Evolutionary conservation across 2,113 vertebrate genomes (phyloP).

Genomic region (Xiphorhynchus elegans): DNA sequence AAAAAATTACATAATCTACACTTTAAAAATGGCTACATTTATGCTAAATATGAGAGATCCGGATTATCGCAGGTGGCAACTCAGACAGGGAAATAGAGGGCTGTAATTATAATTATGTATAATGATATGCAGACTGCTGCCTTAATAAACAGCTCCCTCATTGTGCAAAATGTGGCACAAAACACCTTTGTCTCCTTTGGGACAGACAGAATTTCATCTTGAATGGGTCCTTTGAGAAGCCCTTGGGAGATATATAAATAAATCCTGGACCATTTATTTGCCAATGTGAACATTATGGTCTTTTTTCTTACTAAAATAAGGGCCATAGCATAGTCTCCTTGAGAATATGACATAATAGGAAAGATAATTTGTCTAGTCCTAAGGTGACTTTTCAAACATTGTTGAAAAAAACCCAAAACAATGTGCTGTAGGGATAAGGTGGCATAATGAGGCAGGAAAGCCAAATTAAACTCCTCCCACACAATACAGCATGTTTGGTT

Average conservation of each 20-base stretch:
- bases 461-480: slow-evolving; percentile 35
- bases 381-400: slow-evolving; percentile 52
- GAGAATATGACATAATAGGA: slow-evolving; percentile 52
- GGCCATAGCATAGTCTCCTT: slow-evolving; percentile 4
- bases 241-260: slow-evolving; percentile 50
- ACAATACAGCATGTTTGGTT: slow-evolving; percentile 5
- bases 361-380: slow-evolving; percentile 53
- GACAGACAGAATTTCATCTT: slow-evolving; percentile 42
- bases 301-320: slow-evolving; percentile 39
- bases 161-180: slow-evolving; percentile 19
- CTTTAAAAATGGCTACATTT: background rate
- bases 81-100: slow-evolving; percentile 13
- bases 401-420: background rate
- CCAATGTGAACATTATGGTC: background rate
- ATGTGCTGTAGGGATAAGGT: slow-evolving; percentile 28
- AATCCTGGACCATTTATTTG: slow-evolving; percentile 55
- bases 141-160: slow-evolving; percentile 4
- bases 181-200: slow-evolving; percentile 32
- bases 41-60: background rate
- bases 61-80: slow-evolving; percentile 12
- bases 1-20: background rate
- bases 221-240: slow-evolving; percentile 47
- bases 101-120: slow-evolving; percentile 61
- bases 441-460: slow-evolving; percentile 6
- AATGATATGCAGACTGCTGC: slow-evolving; percentile 38